Conservation (phyloP, 1,140 invertebrate genomes). For the Acromyrmex heyeri region DNA sequence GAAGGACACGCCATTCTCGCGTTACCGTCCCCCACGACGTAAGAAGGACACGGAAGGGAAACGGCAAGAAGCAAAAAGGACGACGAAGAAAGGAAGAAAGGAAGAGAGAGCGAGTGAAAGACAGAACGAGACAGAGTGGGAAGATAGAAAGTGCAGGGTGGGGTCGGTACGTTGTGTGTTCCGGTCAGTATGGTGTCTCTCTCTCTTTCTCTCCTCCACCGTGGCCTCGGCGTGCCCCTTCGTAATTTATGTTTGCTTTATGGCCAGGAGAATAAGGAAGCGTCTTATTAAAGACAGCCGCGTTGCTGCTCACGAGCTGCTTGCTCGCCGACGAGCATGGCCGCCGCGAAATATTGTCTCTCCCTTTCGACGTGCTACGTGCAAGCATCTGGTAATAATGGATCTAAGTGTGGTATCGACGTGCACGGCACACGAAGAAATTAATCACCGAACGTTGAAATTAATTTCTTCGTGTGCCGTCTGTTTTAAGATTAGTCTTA, state of each 20-base stretch:
- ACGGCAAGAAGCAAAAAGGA: conserved; percentile 43
- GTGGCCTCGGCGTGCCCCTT: conserved; percentile 76
- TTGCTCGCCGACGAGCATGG: conserved; percentile 68
- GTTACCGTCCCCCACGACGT: conserved; percentile 54
- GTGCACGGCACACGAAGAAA: conserved; percentile 27
- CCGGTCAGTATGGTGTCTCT: conserved; percentile 71
- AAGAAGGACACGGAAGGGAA: conserved; percentile 39
- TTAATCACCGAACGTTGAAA: conserved; percentile 32
- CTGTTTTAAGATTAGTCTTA: not conserved
- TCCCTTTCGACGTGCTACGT: conserved; percentile 47
- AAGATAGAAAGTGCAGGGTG: conserved; percentile 67
- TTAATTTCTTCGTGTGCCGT: conserved; percentile 20
- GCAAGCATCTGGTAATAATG: conserved; percentile 59
- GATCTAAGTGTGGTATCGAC: conserved; percentile 64
- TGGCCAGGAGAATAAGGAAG: conserved; percentile 83
- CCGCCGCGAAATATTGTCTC: conserved; percentile 59
- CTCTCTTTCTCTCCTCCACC: conserved; percentile 58
- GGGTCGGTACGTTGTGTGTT: conserved; percentile 71
- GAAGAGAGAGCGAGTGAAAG: not conserved
- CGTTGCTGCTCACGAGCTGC: conserved; percentile 70
- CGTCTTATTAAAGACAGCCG: conserved; percentile 82
- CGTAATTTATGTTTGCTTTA: conserved; percentile 84
- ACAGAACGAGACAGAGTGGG: conserved; percentile 37
- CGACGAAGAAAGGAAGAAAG: conserved; percentile 4
- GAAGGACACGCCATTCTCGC: conserved; percentile 69